Percentiles rank a stretch among this genome's conserved stretches.
These are phyloP conservation scores for Druceiella hillmani DNA, from an alignment of 2,888 invertebrate species.

Conservation along the genomic window DNA sequence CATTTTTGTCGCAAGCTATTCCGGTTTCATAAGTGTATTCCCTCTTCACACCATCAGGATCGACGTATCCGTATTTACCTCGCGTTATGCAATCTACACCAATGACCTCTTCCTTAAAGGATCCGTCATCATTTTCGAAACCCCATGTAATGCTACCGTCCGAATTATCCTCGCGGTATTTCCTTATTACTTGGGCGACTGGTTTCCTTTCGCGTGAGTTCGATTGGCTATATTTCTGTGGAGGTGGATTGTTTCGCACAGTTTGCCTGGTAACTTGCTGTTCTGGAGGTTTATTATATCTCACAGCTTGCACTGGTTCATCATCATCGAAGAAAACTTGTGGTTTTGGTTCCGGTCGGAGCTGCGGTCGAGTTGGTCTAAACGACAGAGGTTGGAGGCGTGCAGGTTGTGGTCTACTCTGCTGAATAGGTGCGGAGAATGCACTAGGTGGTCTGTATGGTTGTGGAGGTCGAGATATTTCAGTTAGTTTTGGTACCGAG, in stretches of 20 bases:
- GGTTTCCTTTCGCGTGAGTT: conserved; percentile 57
- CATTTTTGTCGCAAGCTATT: conserved; percentile 59
- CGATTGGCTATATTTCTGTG: conserved; percentile 40
- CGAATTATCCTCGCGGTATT: conserved; percentile 72
- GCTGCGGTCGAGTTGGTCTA: conserved; percentile 49
- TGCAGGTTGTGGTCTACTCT: conserved; percentile 39
- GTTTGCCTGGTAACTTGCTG: conserved; percentile 28
- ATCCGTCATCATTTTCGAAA: conserved; percentile 82
- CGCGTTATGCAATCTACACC: conserved; percentile 71
- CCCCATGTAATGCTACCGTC: conserved; percentile 86
- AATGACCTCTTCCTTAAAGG: conserved; percentile 79
- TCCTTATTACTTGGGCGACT: conserved; percentile 63
- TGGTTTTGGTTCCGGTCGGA: conserved; percentile 46
- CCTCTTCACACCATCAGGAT: conserved; percentile 75
- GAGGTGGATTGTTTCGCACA: conserved; percentile 32
- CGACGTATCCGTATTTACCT: conserved; percentile 79
- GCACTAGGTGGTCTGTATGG: conserved; percentile 24
- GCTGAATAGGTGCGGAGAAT: conserved; percentile 22
- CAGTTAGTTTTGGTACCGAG: no score
- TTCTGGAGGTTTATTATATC: conserved; percentile 37
- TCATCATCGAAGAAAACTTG: conserved; percentile 38
- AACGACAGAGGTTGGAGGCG: conserved; percentile 44
- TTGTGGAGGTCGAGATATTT: conserved; percentile 25
- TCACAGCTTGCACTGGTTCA: conserved; percentile 41
- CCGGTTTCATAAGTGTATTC: conserved; percentile 82